Percentiles rank a stretch among this genome's conserved stretches.
These are phyloP conservation scores for Polypedilum vanderplanki DNA, from an alignment of 1,140 invertebrate genomes.

Conservation along the genomic window DNA sequence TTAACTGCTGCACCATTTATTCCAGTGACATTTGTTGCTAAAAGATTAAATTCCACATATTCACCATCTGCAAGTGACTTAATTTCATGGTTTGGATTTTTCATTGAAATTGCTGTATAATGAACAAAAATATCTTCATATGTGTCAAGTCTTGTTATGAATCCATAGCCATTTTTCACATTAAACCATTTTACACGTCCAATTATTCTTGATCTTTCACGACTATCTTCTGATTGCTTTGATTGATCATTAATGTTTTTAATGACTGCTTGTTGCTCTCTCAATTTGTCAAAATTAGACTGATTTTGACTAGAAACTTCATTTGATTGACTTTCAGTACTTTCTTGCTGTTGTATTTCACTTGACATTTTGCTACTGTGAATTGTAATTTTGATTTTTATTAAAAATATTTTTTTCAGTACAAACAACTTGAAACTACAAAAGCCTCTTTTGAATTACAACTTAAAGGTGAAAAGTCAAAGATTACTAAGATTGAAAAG, in stretches of 20 bases:
- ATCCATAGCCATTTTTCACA: slow-evolving; percentile 88
- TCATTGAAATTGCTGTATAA: slow-evolving; percentile 79
- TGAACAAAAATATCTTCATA: slow-evolving; percentile 93
- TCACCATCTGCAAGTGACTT: slow-evolving; percentile 86
- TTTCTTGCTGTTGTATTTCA: not conserved
- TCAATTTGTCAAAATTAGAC: too few relatives aligned
- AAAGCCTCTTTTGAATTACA: slow-evolving; percentile 37
- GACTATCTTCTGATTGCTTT: not conserved
- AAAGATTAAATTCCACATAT: slow-evolving; percentile 86
- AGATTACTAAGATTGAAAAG: slow-evolving; percentile 55
- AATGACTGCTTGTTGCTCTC: too few relatives aligned
- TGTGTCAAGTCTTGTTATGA: slow-evolving; percentile 84
- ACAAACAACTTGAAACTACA: slow-evolving; percentile 37
- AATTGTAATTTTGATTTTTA: not conserved
- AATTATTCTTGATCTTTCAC: slow-evolving; percentile 52
- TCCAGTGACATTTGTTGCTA: slow-evolving; percentile 81
- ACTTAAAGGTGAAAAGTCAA: slow-evolving; percentile 45
- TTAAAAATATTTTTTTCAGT: slow-evolving; percentile 28
- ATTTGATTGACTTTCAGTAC: too few relatives aligned
- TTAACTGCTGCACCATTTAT: slow-evolving; percentile 71
- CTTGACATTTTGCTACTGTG: not conserved
- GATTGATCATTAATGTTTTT: not conserved
- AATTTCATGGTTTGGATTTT: slow-evolving; percentile 81
- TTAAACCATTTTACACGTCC: slow-evolving; percentile 95
- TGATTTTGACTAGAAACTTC: too few relatives aligned